phyloP scores from a whole-genome alignment of 2,888 invertebrate genomes.

The Drosophila helvetica region DNA sequence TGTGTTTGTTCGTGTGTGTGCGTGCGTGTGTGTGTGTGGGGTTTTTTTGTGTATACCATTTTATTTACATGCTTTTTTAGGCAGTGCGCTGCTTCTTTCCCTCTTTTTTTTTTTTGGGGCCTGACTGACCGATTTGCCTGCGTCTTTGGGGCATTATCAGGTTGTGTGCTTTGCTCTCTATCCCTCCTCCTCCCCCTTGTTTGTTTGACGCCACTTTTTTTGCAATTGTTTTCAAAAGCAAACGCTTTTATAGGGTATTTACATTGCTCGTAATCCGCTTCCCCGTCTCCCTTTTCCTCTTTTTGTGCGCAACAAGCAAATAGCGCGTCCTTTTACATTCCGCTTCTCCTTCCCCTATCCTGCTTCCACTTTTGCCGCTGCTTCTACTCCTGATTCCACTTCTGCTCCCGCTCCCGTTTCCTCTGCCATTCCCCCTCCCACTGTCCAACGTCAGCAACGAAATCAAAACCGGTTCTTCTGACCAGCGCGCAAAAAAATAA shows the following conservation, averaged over 20 bases:
- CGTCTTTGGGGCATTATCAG: slow-evolving; percentile 29
- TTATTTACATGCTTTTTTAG: slow-evolving; percentile 69
- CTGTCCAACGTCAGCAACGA: slow-evolving; percentile 51
- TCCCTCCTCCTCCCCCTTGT: slow-evolving; percentile 9
- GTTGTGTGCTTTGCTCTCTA: slow-evolving; percentile 1
- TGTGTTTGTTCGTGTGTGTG: slow-evolving; percentile 20
- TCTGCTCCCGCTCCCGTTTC: slow-evolving; percentile 15
- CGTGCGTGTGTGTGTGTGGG: slow-evolving; percentile 28
- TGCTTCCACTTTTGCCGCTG: slow-evolving; percentile 6
- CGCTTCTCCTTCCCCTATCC: slow-evolving; percentile 17
- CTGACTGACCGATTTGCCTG: slow-evolving; percentile 39
- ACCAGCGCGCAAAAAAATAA: slow-evolving; percentile 51
- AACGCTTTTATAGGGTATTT: slow-evolving; percentile 28
- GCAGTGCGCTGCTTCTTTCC: slow-evolving; percentile 30
- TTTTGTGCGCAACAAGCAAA: slow-evolving; percentile 39
- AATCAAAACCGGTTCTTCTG: slow-evolving; percentile 71
- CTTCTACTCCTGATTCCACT: slow-evolving; percentile 2
- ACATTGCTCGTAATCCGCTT: slow-evolving; percentile 9
- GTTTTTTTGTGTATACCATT: slow-evolving; percentile 82
- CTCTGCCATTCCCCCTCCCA: slow-evolving; percentile 39
- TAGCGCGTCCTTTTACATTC: slow-evolving; percentile 25
- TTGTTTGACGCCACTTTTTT: slow-evolving; percentile 16
- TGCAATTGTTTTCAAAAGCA: slow-evolving; percentile 24
- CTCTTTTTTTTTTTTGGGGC: slow-evolving; percentile 35
- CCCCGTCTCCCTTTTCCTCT: slow-evolving; percentile 20